These are phyloP conservation scores for Catocala fraxini DNA, from an alignment of 2,888 invertebrate genomes.

Conservation along the genomic window DNA sequence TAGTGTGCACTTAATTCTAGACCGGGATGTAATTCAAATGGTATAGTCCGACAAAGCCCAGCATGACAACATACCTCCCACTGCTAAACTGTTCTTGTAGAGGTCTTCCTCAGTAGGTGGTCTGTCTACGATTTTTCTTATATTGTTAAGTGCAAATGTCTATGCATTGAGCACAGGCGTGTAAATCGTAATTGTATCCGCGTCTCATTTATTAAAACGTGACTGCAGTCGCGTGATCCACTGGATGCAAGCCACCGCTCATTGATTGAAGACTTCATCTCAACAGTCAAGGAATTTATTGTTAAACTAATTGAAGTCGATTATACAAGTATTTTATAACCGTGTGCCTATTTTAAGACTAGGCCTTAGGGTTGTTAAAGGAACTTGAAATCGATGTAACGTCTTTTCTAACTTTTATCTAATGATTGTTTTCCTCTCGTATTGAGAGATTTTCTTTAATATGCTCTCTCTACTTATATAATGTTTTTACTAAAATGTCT, in stretches of 20 bases:
- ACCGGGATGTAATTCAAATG: too few species aligned
- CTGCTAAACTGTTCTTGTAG: background rate
- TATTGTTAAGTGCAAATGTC: slow-evolving; percentile 27
- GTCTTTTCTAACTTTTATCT: too few species aligned
- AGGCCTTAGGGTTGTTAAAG: too few species aligned
- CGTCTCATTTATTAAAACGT: slow-evolving; percentile 58
- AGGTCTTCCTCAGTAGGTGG: background rate
- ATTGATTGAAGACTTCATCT: slow-evolving; percentile 37
- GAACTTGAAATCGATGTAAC: too few species aligned
- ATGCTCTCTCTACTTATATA: too few species aligned
- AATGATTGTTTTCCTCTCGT: too few species aligned
- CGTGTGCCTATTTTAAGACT: too few species aligned
- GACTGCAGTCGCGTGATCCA: slow-evolving; percentile 56
- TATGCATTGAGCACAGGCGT: slow-evolving; percentile 30
- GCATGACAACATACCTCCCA: background rate
- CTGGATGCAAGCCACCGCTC: slow-evolving; percentile 21
- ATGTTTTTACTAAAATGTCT: too few species aligned
- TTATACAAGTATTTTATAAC: too few species aligned
- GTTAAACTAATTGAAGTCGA: background rate
- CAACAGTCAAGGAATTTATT: slow-evolving; percentile 29
- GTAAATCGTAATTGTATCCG: slow-evolving; percentile 51
- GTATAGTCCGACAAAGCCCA: too few species aligned
- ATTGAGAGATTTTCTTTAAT: too few species aligned
- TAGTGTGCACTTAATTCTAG: too few species aligned
- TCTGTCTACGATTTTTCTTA: slow-evolving; percentile 4